Conservation (phyloP, 23 tunicate genomes). For the Trididemnum nubilum region DNA sequence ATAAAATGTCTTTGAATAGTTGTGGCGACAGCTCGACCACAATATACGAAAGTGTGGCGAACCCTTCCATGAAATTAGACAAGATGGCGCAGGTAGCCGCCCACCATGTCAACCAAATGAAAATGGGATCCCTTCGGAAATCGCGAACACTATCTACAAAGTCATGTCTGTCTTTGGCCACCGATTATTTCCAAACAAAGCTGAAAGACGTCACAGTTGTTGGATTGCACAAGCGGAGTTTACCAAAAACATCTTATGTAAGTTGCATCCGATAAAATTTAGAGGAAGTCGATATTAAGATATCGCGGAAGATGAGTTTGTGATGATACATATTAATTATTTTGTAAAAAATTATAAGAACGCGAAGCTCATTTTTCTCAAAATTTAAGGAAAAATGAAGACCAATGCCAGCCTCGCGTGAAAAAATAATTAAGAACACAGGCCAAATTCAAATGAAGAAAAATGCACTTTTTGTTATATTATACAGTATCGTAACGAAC, state of each 20-base stretch:
- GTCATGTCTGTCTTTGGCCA: neutral
- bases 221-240: constrained; percentile 8
- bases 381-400: too few species aligned
- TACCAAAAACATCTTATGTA: neutral
- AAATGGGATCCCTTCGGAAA: neutral
- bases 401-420: too few species aligned
- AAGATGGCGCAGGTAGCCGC: neutral
- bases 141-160: neutral
- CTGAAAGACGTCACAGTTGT: neutral
- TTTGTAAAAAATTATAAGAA: too few species aligned
- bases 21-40: too few species aligned
- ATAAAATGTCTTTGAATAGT: too few species aligned
- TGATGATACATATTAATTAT: too few species aligned
- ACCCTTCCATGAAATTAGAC: neutral
- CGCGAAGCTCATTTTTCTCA: too few species aligned
- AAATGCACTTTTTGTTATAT: too few species aligned
- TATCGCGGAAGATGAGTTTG: too few species aligned
- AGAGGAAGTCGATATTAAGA: neutral
- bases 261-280: neutral
- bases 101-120: neutral
- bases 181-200: neutral
- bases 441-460: too few species aligned
- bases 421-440: too few species aligned
- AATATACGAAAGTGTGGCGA: neutral
- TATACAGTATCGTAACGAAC: too few species aligned